These are phyloP conservation scores for Valencia hispanica DNA, from an alignment of 2,797 vertebrate genomes.

Conservation along the genomic window DNA sequence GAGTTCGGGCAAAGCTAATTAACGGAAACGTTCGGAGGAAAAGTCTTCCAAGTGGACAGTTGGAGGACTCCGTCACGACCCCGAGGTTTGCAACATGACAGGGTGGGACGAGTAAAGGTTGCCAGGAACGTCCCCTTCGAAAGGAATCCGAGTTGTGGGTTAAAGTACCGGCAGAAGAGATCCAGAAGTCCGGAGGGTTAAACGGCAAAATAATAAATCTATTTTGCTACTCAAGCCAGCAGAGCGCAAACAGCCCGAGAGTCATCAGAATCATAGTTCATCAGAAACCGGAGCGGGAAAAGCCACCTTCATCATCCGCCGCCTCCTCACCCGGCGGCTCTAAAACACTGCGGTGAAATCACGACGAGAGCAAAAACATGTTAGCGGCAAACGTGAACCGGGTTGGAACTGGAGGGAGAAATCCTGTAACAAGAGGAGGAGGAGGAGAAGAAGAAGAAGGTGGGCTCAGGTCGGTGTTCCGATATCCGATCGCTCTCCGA, in stretches of 20 bases:
- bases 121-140: conserved; percentile 22
- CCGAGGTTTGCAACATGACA: background rate
- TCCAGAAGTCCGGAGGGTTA: background rate
- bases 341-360: conserved; percentile 25
- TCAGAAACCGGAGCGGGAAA: background rate
- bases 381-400: conserved; percentile 51
- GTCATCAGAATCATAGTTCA: conserved; percentile 11
- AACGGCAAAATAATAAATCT: conserved; percentile 21
- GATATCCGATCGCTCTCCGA: conserved; percentile 32
- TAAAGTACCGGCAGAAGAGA: background rate
- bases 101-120: conserved; percentile 1
- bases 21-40: background rate
- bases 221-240: conserved; percentile 82
- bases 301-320: background rate
- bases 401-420: conserved; percentile 61
- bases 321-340: background rate
- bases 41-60: conserved; percentile 33
- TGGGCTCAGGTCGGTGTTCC: conserved; percentile 60
- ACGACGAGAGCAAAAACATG: conserved; percentile 24
- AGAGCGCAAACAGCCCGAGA: conserved; percentile 73
- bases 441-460: conserved; percentile 57
- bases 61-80: background rate
- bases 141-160: conserved; percentile 4
- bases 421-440: conserved; percentile 38
- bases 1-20: conserved; percentile 15